Conservation (phyloP, 2,888 invertebrate species). For the Drosophila niveifrons region DNA sequence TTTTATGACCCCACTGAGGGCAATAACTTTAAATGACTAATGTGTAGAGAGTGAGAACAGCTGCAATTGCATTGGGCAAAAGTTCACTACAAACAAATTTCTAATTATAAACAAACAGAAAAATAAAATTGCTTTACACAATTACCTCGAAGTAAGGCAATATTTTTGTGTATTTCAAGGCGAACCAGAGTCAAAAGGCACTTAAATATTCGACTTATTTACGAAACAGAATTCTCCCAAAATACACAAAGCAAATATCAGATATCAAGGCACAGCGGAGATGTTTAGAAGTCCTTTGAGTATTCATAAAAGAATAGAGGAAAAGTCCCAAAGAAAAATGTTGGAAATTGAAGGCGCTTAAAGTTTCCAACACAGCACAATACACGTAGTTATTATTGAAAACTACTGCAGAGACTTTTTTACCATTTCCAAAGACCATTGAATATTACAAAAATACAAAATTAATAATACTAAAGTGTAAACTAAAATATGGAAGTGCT, state of each 20-base stretch:
- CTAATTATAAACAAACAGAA: conserved; percentile 27
- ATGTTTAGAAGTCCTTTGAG: not conserved
- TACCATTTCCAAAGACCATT: no score
- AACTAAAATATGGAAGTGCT: no score
- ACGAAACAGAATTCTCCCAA: not conserved
- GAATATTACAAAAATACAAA: no score
- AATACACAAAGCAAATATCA: conserved; percentile 16
- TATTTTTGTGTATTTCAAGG: not conserved
- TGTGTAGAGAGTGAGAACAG: conserved; percentile 12
- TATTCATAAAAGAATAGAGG: not conserved
- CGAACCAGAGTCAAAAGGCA: not conserved
- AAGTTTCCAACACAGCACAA: not conserved
- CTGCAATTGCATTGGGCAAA: conserved; percentile 20
- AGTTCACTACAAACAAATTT: conserved; percentile 23
- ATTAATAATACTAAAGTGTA: no score
- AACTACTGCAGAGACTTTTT: not conserved
- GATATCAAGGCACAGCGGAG: conserved; percentile 20
- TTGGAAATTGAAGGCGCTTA: not conserved
- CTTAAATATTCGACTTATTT: not conserved
- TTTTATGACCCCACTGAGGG: conserved; percentile 46
- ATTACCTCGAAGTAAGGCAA: not conserved
- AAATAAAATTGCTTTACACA: not conserved
- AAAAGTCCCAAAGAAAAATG: not conserved
- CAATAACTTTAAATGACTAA: conserved; percentile 35
- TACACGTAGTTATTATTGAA: not conserved